Base-by-base conservation (phyloP, 2,888 invertebrate genomes). In the Leptopilina drosophilae region DNA sequence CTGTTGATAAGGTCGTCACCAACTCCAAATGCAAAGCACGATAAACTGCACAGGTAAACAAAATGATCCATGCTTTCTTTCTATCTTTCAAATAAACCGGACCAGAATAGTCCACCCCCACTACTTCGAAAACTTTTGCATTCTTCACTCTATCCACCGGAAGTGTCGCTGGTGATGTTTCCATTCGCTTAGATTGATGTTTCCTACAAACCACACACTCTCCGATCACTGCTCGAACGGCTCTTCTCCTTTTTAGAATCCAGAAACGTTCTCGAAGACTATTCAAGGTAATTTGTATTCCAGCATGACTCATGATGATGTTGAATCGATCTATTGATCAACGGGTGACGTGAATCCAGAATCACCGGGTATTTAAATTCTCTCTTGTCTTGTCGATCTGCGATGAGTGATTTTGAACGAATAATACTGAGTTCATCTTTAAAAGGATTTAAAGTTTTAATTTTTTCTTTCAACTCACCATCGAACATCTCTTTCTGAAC, bases 31-130 rank as follows among this genome's bases (percentile, higher is more conserved):
- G 91, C 4, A 92, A 81, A 0, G 88, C 87, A 20, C 91, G 80
- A 49, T 90, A 90, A 1, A 89, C 83, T 1, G 90, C 88, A 84
- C 91, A 92, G 0, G 91, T 91, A 78, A 87, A 89, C 6, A 92
- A 67, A 26, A 85, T 83, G 12, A 92, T 85, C 86, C 88, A 91
- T 6, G 82, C 84, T 69, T 89, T 87, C 15, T 77, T 40, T 7
- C 84, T 82, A 20, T 79, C 83, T 69, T 77, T 86, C 20, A 89
- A 79, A 26, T 77, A 82, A 7, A 91, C 53, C 5, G 91, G 91
- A 2, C 91, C 92, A 1, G 87, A 85, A 76, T 89, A 84, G 82
- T 90, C 90, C 8, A 90, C 81, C 9, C 89, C 90, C 6, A 81
- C 78, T 81, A 83, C 77, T 78, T 83, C 81, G 64, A 85, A 83